A percentile compares a stretch with the other conserved stretches of the same genome.
Evolutionary conservation across 1,140 invertebrate genomes (phyloP).

Genomic region (Luehdorfia chinensis): DNA sequence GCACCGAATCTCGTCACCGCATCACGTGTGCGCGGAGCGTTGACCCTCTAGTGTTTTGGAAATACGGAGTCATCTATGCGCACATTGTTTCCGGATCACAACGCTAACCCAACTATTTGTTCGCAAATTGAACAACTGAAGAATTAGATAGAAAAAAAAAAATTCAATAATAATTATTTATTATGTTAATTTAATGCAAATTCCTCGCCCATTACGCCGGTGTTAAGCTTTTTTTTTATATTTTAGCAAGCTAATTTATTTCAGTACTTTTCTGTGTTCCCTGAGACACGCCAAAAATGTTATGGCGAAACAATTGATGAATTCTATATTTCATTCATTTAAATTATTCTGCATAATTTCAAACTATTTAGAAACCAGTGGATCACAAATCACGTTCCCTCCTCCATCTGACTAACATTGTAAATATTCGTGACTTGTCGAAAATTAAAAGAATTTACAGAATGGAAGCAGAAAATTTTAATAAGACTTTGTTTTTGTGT

Average conservation of each 20-base stretch:
- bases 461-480: background rate
- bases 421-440: conserved; percentile 16
- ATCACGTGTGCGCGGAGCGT: conserved; percentile 62
- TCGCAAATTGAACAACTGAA: conserved; percentile 15
- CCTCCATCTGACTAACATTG: background rate
- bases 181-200: too few relatives aligned
- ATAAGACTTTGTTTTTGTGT: too few relatives aligned
- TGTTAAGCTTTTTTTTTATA: conserved; percentile 33
- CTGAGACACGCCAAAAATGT: too few relatives aligned
- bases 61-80: conserved; percentile 34
- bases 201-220: conserved; percentile 33
- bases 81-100: conserved; percentile 34
- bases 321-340: conserved; percentile 20
- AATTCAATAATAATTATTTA: too few relatives aligned
- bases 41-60: conserved; percentile 68
- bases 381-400: conserved; percentile 11
- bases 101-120: conserved; percentile 48
- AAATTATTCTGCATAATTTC: conserved; percentile 5
- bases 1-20: conserved; percentile 40
- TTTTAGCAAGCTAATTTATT: conserved; percentile 26
- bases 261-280: background rate
- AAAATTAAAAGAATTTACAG: conserved; percentile 6
- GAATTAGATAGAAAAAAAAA: background rate
- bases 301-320: conserved; percentile 3
- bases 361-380: conserved; percentile 8